Evolutionary conservation across 30 jellyfish, hydroid and myxozoan species (phyloP).

Genomic region (Clytia hemisphaerica): DNA sequence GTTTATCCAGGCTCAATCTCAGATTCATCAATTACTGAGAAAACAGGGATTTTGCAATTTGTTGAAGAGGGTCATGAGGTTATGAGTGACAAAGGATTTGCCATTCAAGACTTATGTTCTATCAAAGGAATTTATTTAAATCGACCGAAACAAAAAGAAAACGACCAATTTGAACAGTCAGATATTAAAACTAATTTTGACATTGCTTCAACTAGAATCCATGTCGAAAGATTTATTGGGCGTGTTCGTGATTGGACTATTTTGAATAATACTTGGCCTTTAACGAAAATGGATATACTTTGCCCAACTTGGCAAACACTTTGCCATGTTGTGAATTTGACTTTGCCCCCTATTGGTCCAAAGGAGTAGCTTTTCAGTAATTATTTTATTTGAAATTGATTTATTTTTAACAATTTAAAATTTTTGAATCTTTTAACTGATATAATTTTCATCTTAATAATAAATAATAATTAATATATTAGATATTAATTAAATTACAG

Average conservation of each 20-base stretch:
- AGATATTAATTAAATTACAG: no score
- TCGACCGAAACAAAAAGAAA: constrained; percentile 19
- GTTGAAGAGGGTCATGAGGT: constrained; percentile 30
- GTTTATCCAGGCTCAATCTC: constrained; percentile 23
- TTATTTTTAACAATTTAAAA: no score
- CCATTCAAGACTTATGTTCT: constrained; percentile 28
- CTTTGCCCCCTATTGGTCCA: no score
- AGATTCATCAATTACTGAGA: constrained; percentile 15
- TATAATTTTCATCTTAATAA: no score
- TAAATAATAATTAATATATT: no score
- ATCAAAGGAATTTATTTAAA: constrained; percentile 26
- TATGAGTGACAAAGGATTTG: constrained; percentile 41
- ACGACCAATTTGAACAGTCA: constrained; percentile 18
- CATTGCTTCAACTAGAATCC: constrained; percentile 33
- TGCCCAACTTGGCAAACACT: constrained; percentile 31
- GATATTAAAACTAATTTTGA: constrained; percentile 31
- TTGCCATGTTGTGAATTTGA: no score
- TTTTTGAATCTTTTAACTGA: no score
- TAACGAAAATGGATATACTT: constrained; percentile 21
- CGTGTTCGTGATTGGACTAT: constrained; percentile 38
- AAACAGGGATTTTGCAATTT: constrained; percentile 25
- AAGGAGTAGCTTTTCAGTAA: no score
- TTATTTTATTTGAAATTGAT: no score
- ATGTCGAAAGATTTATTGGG: constrained; percentile 39
- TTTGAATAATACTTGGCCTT: constrained; percentile 33